Conservation (phyloP, 2,888 invertebrate genomes). For the Stegana nigrithorax region DNA sequence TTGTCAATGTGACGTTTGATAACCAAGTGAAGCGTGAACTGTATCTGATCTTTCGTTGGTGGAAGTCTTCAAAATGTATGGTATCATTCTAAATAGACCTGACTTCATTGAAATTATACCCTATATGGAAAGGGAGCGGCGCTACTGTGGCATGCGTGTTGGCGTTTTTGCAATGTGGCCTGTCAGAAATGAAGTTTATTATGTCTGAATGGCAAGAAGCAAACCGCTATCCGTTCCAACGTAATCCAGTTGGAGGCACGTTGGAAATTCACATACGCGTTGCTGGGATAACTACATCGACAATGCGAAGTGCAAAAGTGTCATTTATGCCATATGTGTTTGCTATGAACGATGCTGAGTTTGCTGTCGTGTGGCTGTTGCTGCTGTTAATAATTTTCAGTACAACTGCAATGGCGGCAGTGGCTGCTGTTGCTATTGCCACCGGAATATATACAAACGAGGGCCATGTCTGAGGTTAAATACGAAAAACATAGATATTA, state of each 20-base stretch:
- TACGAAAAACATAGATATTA: constrained; percentile 58
- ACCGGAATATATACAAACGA: constrained; percentile 57
- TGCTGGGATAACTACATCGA: constrained; percentile 9
- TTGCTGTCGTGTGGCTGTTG: constrained; percentile 29
- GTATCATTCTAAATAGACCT: too few species aligned
- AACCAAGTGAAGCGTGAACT: too few species aligned
- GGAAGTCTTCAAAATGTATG: too few species aligned
- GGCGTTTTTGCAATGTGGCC: too few species aligned
- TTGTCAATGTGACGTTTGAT: too few species aligned
- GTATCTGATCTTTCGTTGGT: too few species aligned
- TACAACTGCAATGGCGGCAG: constrained; percentile 47
- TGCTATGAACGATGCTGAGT: constrained; percentile 57
- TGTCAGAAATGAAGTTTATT: constrained; percentile 66
- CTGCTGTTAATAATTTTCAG: constrained; percentile 55
- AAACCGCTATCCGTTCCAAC: neutral
- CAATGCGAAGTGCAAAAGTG: constrained; percentile 53
- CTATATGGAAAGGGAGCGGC: too few species aligned
- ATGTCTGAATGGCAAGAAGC: constrained; percentile 53
- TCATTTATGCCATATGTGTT: constrained; percentile 63
- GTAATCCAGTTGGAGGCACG: neutral
- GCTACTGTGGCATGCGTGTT: too few species aligned
- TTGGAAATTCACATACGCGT: neutral
- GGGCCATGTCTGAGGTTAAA: constrained; percentile 60
- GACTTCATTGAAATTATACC: too few species aligned
- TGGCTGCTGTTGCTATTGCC: constrained; percentile 33